Evolutionary conservation across 2,888 invertebrate species (phyloP), one percentile per base, ranked within the genome.

Genomic region (Netelia fuscicornis): DNA sequence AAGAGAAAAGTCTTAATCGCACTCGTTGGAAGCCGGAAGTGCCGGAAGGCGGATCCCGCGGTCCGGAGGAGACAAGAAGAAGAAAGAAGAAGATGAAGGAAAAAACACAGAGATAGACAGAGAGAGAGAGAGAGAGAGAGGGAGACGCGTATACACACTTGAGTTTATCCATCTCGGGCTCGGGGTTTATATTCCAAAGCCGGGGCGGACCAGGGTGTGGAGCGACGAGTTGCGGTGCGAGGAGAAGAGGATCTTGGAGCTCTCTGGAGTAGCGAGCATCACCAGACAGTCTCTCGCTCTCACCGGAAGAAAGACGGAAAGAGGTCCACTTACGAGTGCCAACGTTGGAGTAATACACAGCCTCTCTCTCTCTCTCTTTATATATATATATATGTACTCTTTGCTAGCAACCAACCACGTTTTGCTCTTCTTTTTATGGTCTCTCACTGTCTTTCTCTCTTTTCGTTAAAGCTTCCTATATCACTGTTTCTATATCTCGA

Each of bases 91-190:
- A 48, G 13, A 48, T 10, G 48, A 23, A 62, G 62, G 23, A 9
- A 62, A 25, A 62, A 11, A 62, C 9, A 62, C 9, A 23, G 62
- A 23, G 13, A 48, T 20, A 58, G 20, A 17, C 11, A 20, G 62
- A 62, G 23, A 23, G 23, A 23, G 23, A 6, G 62, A 6, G 62
- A 62, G 60, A 60, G 58, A 58, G 58, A 20, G 20, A 8, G 58
- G n/a, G 58, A 58, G 58, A 62, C 65, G 10, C 48, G 3, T 48
- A 56, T 68, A 78, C 78, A 78, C 78, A 78, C 68, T 84, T 60
- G 83, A 80, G 86, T 84, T 87, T 87, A 87, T 81, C 86, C 81
- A 84, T 84, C 78, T 65, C 58, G 60, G 60, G 37, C 37, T 37
- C 17, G 44, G 68, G 68, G 68, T 68, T 78, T 58, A 84, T 83